Evolutionary conservation across 2,888 invertebrate species (phyloP), one percentile per base, ranked within the genome.

Genomic region (Charanyca ferruginea): DNA sequence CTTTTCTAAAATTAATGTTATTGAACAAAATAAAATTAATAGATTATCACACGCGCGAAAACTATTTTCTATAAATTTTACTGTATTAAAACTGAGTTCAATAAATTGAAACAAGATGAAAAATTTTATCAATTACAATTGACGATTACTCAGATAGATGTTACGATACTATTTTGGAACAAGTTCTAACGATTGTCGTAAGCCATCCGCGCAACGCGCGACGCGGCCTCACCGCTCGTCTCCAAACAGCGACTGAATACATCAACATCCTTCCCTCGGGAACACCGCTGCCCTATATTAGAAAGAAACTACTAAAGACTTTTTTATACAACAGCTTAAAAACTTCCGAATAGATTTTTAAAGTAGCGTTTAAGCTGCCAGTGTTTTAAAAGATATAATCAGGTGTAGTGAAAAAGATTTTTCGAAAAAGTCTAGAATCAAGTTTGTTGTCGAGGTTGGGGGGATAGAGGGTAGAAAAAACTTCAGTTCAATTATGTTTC

Each of bases 181-280:
- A 80, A 81, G 79, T 77, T 73, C 13, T 16, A 45, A 42, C 57
- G 69, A 41, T 60, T 28, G 48, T 65, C 47, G 67, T 64, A 58
- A 60, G 62, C 3, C 41, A 53, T 7, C 25, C 25, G 73, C 62
- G 65, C 58, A 42, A n/a, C 67, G 67, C 66, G 73, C 73, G 70
- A 79, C 82, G 66, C 81, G 72, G 67, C 82, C 82, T 63, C 73
- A 3, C 79, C 67, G 69, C 65, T 64, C 80, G 73, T 22, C 44
- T 61, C 52, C 64, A 63, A 67, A 67, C 73, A 61, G 67, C 57
- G 70, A 81, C 81, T 81, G 82, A 78, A 69, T 69, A 55, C 20
- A 57, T 70, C 64, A 76, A 68, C 71, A 78, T 49, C 66, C 63
- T 35, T 66, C 60, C 66, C 75, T 51, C 52, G 67, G 66, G 63